phyloP scores from a whole-genome alignment of 2,797 vertebrate genomes.

The Morus bassanus region DNA sequence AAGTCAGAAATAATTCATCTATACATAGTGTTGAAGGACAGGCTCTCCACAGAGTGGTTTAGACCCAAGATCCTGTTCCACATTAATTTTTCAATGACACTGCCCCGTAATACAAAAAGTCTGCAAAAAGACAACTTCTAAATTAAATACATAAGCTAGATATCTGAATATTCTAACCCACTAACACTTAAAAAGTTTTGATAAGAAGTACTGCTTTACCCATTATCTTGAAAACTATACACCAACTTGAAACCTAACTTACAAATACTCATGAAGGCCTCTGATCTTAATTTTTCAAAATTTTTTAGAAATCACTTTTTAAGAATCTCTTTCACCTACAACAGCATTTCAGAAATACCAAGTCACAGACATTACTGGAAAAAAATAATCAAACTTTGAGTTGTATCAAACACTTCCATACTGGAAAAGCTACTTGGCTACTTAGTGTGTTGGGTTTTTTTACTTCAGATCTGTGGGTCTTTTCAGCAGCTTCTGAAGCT shows the following conservation, averaged over 20 bases:
- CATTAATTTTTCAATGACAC: not conserved
- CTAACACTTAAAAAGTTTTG: not conserved
- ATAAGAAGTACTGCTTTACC: not conserved
- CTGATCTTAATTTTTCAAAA: not conserved
- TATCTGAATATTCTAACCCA: not conserved
- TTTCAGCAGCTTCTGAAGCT: not conserved
- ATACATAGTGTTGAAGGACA: not conserved
- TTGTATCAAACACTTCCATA: not conserved
- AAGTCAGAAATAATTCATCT: not conserved
- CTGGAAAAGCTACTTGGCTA: not conserved
- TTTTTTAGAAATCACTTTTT: not conserved
- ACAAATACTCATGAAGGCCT: not conserved
- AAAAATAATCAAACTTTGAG: not conserved
- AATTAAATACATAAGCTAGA: not conserved
- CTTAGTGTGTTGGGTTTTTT: rapidly evolving
- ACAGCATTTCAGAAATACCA: not conserved
- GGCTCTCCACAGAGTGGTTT: not conserved
- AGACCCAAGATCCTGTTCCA: not conserved
- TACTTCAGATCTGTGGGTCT: not conserved
- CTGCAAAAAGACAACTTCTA: not conserved
- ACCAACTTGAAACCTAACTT: not conserved
- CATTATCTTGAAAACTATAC: not conserved
- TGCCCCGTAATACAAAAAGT: not conserved
- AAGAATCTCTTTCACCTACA: not conserved
- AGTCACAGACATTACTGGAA: not conserved